Evolutionary conservation across 1,140 invertebrate genomes (phyloP).

Genomic region (Drosophila sucinea): DNA sequence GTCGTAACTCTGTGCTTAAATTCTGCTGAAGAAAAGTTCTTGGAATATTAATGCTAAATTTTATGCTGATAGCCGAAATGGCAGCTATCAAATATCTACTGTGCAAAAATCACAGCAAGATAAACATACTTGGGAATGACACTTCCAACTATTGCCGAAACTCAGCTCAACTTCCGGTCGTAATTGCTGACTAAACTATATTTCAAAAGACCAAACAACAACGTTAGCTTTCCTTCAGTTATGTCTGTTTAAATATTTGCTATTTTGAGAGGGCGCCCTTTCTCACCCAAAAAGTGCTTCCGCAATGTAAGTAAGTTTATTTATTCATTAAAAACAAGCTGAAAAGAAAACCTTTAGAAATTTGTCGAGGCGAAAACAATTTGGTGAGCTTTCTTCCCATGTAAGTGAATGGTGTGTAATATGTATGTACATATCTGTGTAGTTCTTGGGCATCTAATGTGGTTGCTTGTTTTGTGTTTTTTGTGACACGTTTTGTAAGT

Average conservation of each 20-base stretch:
- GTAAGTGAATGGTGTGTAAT: neutral
- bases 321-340: slow-evolving; percentile 1
- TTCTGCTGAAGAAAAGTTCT: no score
- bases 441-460: slow-evolving; percentile 38
- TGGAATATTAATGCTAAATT: no score
- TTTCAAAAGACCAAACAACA: neutral
- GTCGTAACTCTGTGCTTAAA: no score
- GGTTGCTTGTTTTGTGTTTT: slow-evolving; percentile 52
- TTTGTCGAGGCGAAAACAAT: neutral
- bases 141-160: neutral
- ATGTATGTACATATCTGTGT: slow-evolving; percentile 2
- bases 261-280: neutral
- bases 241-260: slow-evolving; percentile 2
- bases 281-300: neutral
- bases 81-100: neutral
- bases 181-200: neutral
- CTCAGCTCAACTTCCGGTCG: neutral
- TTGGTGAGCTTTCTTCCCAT: slow-evolving; percentile 6
- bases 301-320: slow-evolving; percentile 11
- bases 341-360: neutral
- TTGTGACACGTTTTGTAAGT: slow-evolving; percentile 70
- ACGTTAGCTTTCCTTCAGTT: neutral
- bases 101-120: neutral
- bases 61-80: no score
- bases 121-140: neutral